phyloP scores from a whole-genome alignment of 2,113 vertebrate species.

The Toxotes chatareus region DNA sequence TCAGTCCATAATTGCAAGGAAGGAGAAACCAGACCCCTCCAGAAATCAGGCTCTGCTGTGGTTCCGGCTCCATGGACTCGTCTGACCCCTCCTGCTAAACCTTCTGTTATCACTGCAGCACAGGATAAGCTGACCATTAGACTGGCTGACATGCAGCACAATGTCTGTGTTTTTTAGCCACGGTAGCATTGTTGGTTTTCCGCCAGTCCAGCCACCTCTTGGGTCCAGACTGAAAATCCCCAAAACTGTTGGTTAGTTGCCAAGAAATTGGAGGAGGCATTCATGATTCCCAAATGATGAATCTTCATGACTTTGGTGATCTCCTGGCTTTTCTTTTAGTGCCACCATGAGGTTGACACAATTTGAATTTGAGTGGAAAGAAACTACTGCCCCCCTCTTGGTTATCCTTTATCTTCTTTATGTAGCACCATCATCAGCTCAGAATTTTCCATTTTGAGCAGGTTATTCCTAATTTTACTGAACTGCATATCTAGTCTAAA shows the following conservation, averaged over 20 bases:
- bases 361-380: neutral
- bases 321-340: neutral
- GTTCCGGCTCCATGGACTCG: too few relatives aligned
- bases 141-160: neutral
- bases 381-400: neutral
- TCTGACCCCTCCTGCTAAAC: neutral
- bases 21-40: too few relatives aligned
- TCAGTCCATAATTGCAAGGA: too few relatives aligned
- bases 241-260: neutral
- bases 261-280: neutral
- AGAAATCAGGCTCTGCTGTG: too few relatives aligned
- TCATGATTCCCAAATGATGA: neutral
- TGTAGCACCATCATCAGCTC: too few relatives aligned
- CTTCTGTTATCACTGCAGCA: neutral
- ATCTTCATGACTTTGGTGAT: neutral
- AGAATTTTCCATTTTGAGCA: neutral
- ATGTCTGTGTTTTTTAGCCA: neutral
- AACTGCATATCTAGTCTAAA: neutral
- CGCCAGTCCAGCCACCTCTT: too few relatives aligned
- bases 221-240: neutral
- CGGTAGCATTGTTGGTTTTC: too few relatives aligned
- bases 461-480: neutral
- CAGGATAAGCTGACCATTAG: neutral
- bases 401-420: neutral
- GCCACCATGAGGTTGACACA: neutral